Evolutionary conservation across 2,888 invertebrate genomes (phyloP).

Genomic region (Drosophila planitibia): DNA sequence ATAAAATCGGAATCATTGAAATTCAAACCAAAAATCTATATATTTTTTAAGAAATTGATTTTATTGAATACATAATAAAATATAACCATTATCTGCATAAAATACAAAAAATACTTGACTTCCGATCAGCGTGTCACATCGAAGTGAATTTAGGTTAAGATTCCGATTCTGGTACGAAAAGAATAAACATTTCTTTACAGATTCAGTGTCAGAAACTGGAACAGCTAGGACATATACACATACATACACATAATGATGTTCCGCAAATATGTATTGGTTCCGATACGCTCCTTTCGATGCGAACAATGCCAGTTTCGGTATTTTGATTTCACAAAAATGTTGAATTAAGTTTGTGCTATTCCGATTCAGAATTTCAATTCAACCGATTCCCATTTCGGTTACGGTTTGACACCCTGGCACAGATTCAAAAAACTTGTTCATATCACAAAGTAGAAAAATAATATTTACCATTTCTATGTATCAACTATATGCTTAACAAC

Average conservation of each 20-base stretch:
- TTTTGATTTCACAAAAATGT: neutral
- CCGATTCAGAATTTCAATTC: neutral
- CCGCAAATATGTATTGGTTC: too few species aligned
- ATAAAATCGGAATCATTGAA: neutral
- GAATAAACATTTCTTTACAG: too few species aligned
- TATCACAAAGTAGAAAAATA: neutral
- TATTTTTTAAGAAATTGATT: neutral
- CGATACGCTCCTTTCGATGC: too few species aligned
- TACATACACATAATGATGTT: too few species aligned
- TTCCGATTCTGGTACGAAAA: neutral
- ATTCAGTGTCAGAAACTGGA: too few species aligned
- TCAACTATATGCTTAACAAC: neutral
- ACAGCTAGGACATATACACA: too few species aligned
- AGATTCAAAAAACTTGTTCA: neutral
- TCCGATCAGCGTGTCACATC: neutral
- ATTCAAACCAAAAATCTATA: neutral
- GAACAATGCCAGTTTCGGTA: neutral
- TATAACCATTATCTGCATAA: neutral
- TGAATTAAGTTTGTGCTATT: neutral
- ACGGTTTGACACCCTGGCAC: neutral
- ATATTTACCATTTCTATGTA: neutral
- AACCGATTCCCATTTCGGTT: neutral
- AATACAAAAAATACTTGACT: neutral
- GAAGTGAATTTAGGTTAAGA: neutral
- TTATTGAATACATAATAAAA: neutral